Evolutionary conservation across 64 coral and sea anemone genomes (phyloP).

Genomic region (Actinia equina): DNA sequence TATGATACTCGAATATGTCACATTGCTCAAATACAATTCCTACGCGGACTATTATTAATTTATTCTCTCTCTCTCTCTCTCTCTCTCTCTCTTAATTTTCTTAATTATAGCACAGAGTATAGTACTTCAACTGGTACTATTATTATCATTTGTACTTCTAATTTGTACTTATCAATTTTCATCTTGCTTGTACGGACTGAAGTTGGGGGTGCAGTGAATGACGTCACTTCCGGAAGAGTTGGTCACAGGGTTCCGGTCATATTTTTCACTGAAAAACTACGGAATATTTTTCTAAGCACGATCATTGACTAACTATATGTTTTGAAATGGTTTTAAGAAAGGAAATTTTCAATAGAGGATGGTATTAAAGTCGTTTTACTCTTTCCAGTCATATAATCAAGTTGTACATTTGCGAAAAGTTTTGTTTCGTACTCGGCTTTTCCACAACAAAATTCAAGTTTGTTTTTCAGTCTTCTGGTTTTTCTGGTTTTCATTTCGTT

Average conservation of each 20-base stretch:
- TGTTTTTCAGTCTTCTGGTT: neutral
- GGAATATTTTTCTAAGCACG: neutral
- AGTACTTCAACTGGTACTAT: neutral
- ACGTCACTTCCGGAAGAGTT: slow-evolving; percentile 4
- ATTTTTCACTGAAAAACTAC: neutral
- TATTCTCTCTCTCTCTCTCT: neutral
- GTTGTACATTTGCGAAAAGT: too few relatives aligned
- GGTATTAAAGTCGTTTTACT: too few relatives aligned
- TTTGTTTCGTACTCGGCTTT: too few relatives aligned
- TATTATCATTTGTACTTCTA: neutral
- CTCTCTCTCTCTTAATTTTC: neutral
- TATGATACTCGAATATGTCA: neutral
- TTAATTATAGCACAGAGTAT: neutral
- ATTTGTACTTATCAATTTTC: neutral
- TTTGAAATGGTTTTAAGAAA: neutral
- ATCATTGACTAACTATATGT: neutral
- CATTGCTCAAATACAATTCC: neutral
- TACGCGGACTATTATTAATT: neutral
- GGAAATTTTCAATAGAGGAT: too few relatives aligned
- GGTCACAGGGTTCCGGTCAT: slow-evolving; percentile 1
- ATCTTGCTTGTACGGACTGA: neutral
- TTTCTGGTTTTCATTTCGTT: neutral
- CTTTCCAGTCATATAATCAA: too few relatives aligned
- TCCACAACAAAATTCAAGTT: too few relatives aligned
- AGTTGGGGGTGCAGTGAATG: neutral